Evolutionary conservation across 2,797 vertebrate genomes (phyloP), one percentile per base, ranked within the genome.

Genomic region (Neostethus bicornis): DNA sequence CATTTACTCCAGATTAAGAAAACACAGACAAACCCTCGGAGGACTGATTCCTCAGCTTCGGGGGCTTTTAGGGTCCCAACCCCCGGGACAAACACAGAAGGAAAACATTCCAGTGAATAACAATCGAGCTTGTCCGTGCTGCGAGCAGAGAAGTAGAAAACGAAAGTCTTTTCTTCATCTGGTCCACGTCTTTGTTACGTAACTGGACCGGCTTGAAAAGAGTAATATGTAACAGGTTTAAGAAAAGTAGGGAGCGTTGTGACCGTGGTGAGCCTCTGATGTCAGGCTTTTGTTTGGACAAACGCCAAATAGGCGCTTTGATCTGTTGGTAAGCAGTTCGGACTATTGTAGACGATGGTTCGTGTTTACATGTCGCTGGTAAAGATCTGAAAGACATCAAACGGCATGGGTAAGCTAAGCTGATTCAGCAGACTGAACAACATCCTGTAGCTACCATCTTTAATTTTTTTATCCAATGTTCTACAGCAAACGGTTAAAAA

Each of bases 131-230:
- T 79, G 66, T 79, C 51, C 43, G 31, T 25, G 9, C 72, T 55
- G 64, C 11, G 24, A 58, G 72, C 61, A 66, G 74, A 70, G 73
- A 80, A 63, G 62, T 69, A 42, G 49, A 67, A 80, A 63, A 72
- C 79, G 79, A 75, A 83, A 73, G 63, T 51, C 67, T 66, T 79
- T 81, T 75, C 75, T 79, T 72, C 42, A 57, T 79, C 74, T 87
- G 84, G 79, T 73, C 68, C 34, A 55, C 49, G 66, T 79, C 57
- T 60, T 61, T 29, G 66, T 90, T 87, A 65, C 83, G 77, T 87
- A 89, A 90, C 65, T 13, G 41, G 43, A 58, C 70, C 46, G 66
- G 56, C 66, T 29, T 34, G 60, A 2, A 13, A 61, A 54, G 65
- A 66, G 56, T 50, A 73, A 64, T 70, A 60, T 42, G 35, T 62